phyloP scores from a whole-genome alignment of 2,113 vertebrate species.

The Pionites leucogaster region DNA sequence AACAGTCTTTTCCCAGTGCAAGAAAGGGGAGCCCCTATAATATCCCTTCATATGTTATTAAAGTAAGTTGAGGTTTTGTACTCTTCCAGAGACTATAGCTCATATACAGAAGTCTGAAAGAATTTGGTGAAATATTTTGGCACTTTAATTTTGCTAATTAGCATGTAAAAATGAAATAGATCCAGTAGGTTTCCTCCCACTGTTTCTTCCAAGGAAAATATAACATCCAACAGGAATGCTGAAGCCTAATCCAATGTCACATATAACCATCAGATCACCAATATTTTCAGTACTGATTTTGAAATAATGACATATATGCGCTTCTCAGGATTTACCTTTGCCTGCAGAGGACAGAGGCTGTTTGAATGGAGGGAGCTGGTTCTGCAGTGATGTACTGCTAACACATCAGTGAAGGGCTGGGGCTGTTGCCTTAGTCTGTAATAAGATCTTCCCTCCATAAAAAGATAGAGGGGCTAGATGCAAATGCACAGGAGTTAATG shows the following conservation, averaged over 20 bases:
- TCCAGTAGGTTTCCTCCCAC: not conserved
- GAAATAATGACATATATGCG: not conserved
- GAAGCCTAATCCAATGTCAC: rapidly evolving
- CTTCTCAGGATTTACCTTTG: not conserved
- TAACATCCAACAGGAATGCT: not conserved
- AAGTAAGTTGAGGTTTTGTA: not conserved
- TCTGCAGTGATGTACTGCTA: not conserved
- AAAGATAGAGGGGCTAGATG: not conserved
- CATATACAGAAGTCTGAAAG: not conserved
- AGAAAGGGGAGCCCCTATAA: not conserved
- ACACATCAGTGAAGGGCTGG: rapidly evolving
- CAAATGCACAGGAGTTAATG: not conserved
- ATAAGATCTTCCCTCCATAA: rapidly evolving
- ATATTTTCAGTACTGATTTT: rapidly evolving
- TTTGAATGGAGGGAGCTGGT: not conserved
- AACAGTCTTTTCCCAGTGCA: not conserved
- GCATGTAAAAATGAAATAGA: not conserved
- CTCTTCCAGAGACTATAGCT: not conserved
- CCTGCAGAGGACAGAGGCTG: not conserved
- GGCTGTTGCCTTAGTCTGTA: not conserved
- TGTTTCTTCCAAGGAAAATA: not conserved
- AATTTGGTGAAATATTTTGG: not conserved
- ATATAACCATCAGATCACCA: not conserved
- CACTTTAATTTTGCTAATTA: not conserved
- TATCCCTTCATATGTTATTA: not conserved